Percentiles rank a stretch among this genome's conserved stretches.
Evolutionary conservation across 1,140 invertebrate species (phyloP).

Genomic region (Trichonephila clavata): DNA sequence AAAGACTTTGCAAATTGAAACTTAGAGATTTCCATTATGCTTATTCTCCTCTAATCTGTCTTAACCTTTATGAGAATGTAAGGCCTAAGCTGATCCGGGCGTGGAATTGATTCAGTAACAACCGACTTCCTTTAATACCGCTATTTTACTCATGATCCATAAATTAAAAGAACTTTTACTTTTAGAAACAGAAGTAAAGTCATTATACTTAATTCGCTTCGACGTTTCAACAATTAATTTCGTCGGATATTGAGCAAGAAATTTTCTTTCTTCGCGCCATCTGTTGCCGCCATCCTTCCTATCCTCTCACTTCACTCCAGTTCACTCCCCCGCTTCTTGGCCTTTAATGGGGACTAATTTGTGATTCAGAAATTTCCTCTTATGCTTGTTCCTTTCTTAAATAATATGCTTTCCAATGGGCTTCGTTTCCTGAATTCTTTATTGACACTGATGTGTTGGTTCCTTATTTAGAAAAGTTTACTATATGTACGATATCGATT

Average conservation of each 20-base stretch:
- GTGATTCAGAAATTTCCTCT: slow-evolving; percentile 67
- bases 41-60: slow-evolving; percentile 2
- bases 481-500: neutral
- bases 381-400: slow-evolving; percentile 1
- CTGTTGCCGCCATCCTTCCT: slow-evolving; percentile 53
- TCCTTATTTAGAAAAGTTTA: neutral
- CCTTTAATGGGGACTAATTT: slow-evolving; percentile 70
- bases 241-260: slow-evolving; percentile 64
- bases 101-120: slow-evolving; percentile 36
- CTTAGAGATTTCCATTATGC: neutral
- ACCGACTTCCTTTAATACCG: slow-evolving; percentile 18
- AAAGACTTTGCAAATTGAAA: neutral
- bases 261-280: slow-evolving; percentile 58
- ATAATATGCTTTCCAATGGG: slow-evolving; percentile 15
- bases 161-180: slow-evolving; percentile 72
- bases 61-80: neutral
- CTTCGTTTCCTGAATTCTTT: neutral
- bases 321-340: neutral
- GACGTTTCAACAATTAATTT: slow-evolving; percentile 69
- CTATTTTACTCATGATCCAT: slow-evolving; percentile 48
- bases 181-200: slow-evolving; percentile 50
- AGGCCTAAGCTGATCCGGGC: neutral
- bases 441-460: neutral
- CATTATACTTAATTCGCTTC: slow-evolving; percentile 57
- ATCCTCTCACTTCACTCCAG: neutral